Conservation (phyloP, 2,888 invertebrate species). For the Cosmia trapezina region DNA sequence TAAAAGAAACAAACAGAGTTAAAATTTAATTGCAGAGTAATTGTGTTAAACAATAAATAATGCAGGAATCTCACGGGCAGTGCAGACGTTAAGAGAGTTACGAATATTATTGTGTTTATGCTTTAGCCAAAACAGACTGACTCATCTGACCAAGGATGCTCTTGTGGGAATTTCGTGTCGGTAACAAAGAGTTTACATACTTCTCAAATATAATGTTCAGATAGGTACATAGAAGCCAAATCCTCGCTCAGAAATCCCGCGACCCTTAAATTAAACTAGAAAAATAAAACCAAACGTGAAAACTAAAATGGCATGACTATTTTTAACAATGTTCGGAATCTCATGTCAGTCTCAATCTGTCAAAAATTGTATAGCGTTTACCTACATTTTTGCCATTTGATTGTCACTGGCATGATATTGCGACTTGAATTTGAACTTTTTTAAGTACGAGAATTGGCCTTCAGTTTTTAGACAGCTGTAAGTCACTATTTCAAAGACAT, state of each 20-base stretch:
- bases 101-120: conserved; percentile 40
- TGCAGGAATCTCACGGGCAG: conserved; percentile 24
- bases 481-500: too few species aligned
- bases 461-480: too few species aligned
- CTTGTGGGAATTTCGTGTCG: conserved; percentile 26
- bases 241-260: background rate
- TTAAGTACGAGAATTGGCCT: too few species aligned
- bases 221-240: background rate
- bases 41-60: conserved; percentile 46
- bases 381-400: too few species aligned
- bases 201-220: background rate
- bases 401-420: too few species aligned
- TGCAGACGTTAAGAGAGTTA: conserved; percentile 20
- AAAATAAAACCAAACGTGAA: background rate
- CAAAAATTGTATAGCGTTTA: too few species aligned
- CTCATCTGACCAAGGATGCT: conserved; percentile 46
- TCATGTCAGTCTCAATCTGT: too few species aligned
- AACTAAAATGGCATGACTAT: background rate
- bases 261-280: background rate
- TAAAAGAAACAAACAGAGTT: conserved; percentile 20
- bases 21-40: conserved; percentile 10
- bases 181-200: conserved; percentile 26
- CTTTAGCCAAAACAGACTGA: conserved; percentile 49
- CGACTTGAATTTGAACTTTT: too few species aligned
- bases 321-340: too few species aligned